A percentile compares a stretch with the other conserved stretches of the same genome.
Evolutionary conservation across 2,888 invertebrate species (phyloP).

Genomic region (Machimus atricapillus): DNA sequence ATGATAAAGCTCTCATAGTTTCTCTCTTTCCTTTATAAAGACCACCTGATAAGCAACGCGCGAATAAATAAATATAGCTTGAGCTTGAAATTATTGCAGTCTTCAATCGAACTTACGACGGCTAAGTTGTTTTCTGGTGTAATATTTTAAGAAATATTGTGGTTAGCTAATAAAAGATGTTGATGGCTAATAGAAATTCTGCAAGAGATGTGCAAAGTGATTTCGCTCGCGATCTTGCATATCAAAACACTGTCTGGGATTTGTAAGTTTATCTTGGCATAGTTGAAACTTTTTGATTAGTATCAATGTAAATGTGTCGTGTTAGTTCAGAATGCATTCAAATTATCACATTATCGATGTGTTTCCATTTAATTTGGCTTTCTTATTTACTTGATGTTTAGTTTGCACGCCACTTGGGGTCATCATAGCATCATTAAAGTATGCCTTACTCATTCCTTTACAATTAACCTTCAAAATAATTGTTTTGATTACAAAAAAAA

Average conservation of each 20-base stretch:
- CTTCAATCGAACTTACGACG: not conserved
- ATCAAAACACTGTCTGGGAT: constrained; percentile 54
- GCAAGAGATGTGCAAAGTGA: constrained; percentile 52
- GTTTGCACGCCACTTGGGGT: too few species aligned
- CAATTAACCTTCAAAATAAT: too few species aligned
- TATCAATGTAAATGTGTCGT: not conserved
- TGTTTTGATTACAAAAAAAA: too few species aligned
- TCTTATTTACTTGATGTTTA: too few species aligned
- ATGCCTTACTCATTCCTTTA: too few species aligned
- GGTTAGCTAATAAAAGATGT: not conserved
- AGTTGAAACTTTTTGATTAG: not conserved
- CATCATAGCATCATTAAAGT: too few species aligned
- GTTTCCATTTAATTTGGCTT: not conserved
- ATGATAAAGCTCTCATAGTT: not conserved
- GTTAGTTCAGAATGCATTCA: not conserved
- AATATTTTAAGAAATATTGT: not conserved
- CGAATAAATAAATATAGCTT: not conserved
- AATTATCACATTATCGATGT: not conserved
- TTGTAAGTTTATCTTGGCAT: constrained; percentile 48
- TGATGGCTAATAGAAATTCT: constrained; percentile 18
- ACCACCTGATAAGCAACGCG: not conserved
- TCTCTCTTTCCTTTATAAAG: not conserved
- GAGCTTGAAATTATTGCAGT: not conserved
- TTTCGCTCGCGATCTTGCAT: constrained; percentile 53
- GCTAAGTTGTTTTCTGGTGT: not conserved